Conservation (phyloP, 2,888 invertebrate species). For the Drosophila quinaria region DNA sequence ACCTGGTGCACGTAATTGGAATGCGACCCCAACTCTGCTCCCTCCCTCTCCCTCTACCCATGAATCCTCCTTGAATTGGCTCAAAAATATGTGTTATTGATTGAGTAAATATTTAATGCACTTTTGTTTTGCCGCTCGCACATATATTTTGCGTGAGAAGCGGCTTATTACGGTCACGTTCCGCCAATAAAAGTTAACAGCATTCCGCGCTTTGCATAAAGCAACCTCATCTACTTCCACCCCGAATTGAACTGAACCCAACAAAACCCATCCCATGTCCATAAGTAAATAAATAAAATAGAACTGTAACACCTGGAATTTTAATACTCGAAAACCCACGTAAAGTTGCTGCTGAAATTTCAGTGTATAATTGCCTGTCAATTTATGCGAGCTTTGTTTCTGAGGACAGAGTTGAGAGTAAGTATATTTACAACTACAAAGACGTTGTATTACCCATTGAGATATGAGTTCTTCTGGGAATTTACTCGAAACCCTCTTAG, state of each 20-base stretch:
- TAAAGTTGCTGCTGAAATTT: conserved; percentile 27
- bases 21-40: neutral
- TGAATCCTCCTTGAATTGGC: neutral
- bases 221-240: conserved; percentile 7
- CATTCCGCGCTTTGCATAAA: conserved; percentile 48
- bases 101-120: conserved; percentile 68
- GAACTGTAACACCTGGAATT: conserved; percentile 40
- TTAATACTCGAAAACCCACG: conserved; percentile 25
- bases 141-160: conserved; percentile 59
- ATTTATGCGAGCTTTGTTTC: conserved; percentile 19
- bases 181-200: conserved; percentile 64
- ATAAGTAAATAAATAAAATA: conserved; percentile 13
- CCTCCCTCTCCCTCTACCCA: too few species aligned
- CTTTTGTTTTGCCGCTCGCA: conserved; percentile 39
- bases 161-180: conserved; percentile 73
- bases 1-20: conserved; percentile 46
- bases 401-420: neutral
- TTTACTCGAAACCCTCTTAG: neutral
- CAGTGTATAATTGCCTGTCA: conserved; percentile 36
- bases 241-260: neutral
- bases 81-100: conserved; percentile 66
- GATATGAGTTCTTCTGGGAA: neutral
- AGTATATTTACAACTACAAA: neutral
- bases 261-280: neutral
- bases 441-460: neutral